Percentiles rank a stretch among this genome's conserved stretches.
Conservation (phyloP, 2,797 vertebrate species). For the Oryzias dopingdopingensis region DNA sequence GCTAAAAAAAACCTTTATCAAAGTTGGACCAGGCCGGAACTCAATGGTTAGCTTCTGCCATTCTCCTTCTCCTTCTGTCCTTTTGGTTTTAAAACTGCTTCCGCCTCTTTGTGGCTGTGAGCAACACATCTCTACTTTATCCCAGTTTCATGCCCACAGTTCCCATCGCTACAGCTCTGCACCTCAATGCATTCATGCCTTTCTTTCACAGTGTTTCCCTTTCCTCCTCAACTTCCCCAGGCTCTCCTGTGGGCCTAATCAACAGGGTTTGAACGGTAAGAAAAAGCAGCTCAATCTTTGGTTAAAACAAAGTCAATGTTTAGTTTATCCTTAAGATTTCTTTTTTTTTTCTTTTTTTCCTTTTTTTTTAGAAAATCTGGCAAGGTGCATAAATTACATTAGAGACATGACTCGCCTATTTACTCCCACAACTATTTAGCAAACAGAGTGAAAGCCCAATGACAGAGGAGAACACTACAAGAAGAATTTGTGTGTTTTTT, state of each 20-base stretch:
- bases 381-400: constrained; percentile 16
- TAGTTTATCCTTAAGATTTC: constrained; percentile 11
- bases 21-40: constrained; percentile 56
- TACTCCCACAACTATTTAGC: constrained; percentile 41
- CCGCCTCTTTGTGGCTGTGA: constrained; percentile 48
- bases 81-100: constrained; percentile 49
- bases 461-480: constrained; percentile 64
- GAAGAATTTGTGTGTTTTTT: constrained; percentile 68
- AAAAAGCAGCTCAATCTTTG: constrained; percentile 29
- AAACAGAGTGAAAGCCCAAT: constrained; percentile 26
- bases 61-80: constrained; percentile 36
- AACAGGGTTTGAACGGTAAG: constrained; percentile 30
- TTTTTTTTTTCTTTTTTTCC: neutral
- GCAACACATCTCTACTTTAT: constrained; percentile 51
- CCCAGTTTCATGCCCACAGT: constrained; percentile 33
- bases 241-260: constrained; percentile 19
- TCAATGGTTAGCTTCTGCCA: constrained; percentile 45
- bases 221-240: neutral
- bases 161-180: constrained; percentile 12
- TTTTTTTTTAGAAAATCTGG: too few species aligned
- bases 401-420: constrained; percentile 18
- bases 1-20: constrained; percentile 78
- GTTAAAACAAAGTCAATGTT: constrained; percentile 36
- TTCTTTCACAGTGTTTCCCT: constrained; percentile 11
- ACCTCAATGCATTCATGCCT: constrained; percentile 25